Conservation (phyloP, 2,797 vertebrate genomes). For the Hylomyscus alleni region DNA sequence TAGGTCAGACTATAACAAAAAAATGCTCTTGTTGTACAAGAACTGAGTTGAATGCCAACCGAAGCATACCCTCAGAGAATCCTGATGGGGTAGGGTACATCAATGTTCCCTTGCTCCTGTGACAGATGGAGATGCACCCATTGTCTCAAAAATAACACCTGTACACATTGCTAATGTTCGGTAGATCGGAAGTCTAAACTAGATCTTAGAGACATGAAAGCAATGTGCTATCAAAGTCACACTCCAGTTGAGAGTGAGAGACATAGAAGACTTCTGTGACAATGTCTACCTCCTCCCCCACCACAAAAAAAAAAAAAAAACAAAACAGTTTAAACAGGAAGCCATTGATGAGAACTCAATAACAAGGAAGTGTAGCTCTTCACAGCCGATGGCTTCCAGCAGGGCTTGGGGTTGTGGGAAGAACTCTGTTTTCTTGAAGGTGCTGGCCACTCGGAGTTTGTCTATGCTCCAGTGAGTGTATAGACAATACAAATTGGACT, state of each 20-base stretch:
- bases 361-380: neutral
- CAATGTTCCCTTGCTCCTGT: neutral
- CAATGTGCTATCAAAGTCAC: neutral
- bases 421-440: neutral
- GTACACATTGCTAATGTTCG: neutral
- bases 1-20: neutral
- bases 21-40: neutral
- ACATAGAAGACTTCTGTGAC: neutral
- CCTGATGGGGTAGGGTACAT: neutral
- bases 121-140: neutral
- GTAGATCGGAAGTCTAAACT: neutral
- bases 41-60: neutral
- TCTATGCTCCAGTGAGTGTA: neutral
- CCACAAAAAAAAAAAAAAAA: neutral
- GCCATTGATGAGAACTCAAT: neutral
- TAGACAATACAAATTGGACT: neutral
- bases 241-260: neutral
- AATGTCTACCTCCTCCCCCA: neutral
- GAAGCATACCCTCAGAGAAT: neutral
- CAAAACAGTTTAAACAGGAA: neutral
- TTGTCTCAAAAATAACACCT: neutral
- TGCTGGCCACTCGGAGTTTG: neutral
- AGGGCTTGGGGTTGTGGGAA: neutral
- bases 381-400: neutral
- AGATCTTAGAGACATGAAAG: neutral